Evolutionary conservation across 2,797 vertebrate genomes (phyloP), one percentile per base, ranked within the genome.

Genomic region (Pseudomugil gertrudae): DNA sequence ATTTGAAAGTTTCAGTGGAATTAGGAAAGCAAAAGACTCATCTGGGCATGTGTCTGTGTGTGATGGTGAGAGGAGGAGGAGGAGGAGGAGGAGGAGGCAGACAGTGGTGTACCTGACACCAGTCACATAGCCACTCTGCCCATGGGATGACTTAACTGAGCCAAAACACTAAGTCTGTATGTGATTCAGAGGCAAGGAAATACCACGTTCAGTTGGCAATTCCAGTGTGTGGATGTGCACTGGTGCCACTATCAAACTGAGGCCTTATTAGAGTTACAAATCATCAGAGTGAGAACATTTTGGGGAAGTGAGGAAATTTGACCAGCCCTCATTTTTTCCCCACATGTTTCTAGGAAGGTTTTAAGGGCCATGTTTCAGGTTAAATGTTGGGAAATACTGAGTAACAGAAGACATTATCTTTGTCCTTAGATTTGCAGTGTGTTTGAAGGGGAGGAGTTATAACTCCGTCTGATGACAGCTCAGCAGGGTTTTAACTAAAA

Each of bases 71-170:
- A 47, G 57, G 15, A 6, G 15, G 55, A 51, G 33, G n/a, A 15
- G 32, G 29, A 30, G 30, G 57, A 47, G 57, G 15, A 13, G 15
- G 56, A 52, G 35, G 15, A 11, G 33, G 74, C 72, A 53, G 57
- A 26, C 33, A 64, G 71, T 79, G 74, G 83, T 38, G 66, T 4
- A 86, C 83, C 79, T 87, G 89, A 80, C 67, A 57, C 69, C 47
- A 85, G 86, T 87, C 89, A 90, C 86, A 87, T 81, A 78, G 54
- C 14, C 79, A 56, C 57, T 38, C 52, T 71, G 56, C 17, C 69
- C 64, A 74, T 66, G 63, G 50, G 63, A 77, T 38, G 64, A 68
- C 52, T 40, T 40, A 26, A 27, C 29, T 56, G 56, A 77, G 77
- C 79, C 81, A 75, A 68, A 48, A 57, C 38, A 53, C 69, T 71